phyloP scores from a whole-genome alignment of 2,888 invertebrate species.

The Neoscelio sp. region DNA sequence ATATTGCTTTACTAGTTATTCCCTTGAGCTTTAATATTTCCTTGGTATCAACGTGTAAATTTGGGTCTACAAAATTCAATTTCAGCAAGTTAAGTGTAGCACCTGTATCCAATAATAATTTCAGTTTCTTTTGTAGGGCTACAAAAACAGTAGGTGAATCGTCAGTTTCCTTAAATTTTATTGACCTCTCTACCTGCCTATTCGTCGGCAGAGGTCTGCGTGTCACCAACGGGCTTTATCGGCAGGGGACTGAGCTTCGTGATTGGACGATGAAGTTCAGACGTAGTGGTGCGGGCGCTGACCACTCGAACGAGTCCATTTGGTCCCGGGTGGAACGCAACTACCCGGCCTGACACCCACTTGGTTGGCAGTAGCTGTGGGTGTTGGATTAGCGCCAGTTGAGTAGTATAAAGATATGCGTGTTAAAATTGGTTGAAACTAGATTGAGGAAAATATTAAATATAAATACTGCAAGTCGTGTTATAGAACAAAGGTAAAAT shows the following conservation, averaged over 20 bases:
- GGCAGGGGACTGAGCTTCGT: conserved; percentile 23
- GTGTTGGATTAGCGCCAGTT: conserved; percentile 54
- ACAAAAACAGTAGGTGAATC: neutral
- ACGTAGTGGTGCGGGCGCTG: conserved; percentile 48
- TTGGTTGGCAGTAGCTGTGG: conserved; percentile 54
- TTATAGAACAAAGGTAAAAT: no score
- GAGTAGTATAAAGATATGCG: no score
- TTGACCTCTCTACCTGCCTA: no score
- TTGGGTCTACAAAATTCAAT: neutral
- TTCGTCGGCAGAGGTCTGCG: no score
- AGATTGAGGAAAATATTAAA: no score
- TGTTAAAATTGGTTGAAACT: no score
- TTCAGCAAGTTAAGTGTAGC: neutral
- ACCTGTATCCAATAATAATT: neutral
- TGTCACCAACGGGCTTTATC: neutral
- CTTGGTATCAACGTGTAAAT: neutral
- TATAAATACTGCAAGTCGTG: no score
- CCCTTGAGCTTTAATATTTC: neutral
- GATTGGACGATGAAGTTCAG: conserved; percentile 22
- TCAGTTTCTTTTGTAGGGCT: neutral
- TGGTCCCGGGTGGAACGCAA: conserved; percentile 40
- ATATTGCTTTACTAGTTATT: neutral
- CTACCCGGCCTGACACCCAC: conserved; percentile 60
- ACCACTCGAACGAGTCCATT: conserved; percentile 63
- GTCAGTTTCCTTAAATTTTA: neutral